Percentiles rank a stretch among this genome's conserved stretches.
phyloP scores from a whole-genome alignment of 2,888 invertebrate species.

The Elmis aenea region DNA sequence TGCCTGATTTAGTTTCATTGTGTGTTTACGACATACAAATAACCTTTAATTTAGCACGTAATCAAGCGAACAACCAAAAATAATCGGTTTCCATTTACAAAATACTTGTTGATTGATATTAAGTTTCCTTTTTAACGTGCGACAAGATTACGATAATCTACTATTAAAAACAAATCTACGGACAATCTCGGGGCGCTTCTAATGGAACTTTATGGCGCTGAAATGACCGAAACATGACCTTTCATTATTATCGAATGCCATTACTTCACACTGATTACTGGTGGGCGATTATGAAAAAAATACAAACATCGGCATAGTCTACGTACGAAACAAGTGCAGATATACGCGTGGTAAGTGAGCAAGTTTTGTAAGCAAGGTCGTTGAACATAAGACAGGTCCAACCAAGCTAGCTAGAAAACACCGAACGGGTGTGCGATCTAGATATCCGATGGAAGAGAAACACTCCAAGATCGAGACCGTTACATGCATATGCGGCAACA shows the following conservation, averaged over 20 bases:
- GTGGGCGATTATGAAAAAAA: conserved; percentile 8
- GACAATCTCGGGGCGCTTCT: too few relatives aligned
- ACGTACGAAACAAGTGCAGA: conserved; percentile 2
- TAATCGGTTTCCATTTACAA: too few relatives aligned
- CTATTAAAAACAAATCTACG: too few relatives aligned
- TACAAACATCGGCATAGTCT: conserved; percentile 8
- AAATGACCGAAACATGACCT: conserved; percentile 16
- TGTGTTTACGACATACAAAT: too few relatives aligned
- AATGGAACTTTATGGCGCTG: too few relatives aligned
- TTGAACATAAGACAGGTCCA: conserved; percentile 35
- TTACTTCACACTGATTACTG: conserved; percentile 16
- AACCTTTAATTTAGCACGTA: too few relatives aligned
- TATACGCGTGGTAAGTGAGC: conserved; percentile 4
- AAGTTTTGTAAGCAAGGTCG: conserved; percentile 34
- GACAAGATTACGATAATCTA: too few relatives aligned
- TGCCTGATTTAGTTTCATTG: too few relatives aligned
- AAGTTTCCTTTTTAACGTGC: too few relatives aligned
- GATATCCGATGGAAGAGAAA: conserved; percentile 39
- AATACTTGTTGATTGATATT: too few relatives aligned
- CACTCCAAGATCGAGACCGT: conserved; percentile 39
- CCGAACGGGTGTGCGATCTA: conserved; percentile 37
- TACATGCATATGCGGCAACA: conserved; percentile 39
- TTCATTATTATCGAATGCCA: too few relatives aligned
- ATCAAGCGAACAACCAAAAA: too few relatives aligned
- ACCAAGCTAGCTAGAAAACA: conserved; percentile 27